A percentile compares a stretch with the other conserved stretches of the same genome.
phyloP scores from a whole-genome alignment of 2,797 vertebrate genomes.

The Natrix natrix region DNA sequence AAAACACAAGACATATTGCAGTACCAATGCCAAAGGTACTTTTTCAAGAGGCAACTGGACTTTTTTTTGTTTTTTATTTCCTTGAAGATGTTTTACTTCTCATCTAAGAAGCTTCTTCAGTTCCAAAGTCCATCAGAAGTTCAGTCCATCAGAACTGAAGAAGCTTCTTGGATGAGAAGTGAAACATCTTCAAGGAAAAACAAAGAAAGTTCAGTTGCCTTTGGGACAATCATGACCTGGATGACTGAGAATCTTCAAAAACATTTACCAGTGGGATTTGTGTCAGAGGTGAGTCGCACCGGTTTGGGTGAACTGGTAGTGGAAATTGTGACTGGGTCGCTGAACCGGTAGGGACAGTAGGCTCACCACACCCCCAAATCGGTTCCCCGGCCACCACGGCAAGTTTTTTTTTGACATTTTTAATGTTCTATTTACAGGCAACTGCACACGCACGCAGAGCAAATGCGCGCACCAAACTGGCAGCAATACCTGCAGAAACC shows the following conservation, averaged over 20 bases:
- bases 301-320: too few relatives aligned
- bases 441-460: too few relatives aligned
- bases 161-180: background rate
- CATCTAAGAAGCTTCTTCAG: background rate
- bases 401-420: too few relatives aligned
- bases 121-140: background rate
- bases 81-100: background rate
- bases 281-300: too few relatives aligned
- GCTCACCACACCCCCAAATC: too few relatives aligned
- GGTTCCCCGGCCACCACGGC: too few relatives aligned
- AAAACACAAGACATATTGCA: background rate
- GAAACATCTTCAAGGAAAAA: background rate
- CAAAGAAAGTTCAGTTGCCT: background rate
- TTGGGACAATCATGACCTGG: background rate
- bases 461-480: too few relatives aligned
- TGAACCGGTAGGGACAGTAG: too few relatives aligned
- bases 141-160: background rate
- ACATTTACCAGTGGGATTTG: background rate
- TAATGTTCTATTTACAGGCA: too few relatives aligned
- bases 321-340: too few relatives aligned
- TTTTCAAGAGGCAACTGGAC: background rate
- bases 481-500: too few relatives aligned
- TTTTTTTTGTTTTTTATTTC: background rate
- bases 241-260: background rate
- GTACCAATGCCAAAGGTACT: background rate